Conservation (phyloP, 2,113 vertebrate genomes). For the Accipiter cooperii region DNA sequence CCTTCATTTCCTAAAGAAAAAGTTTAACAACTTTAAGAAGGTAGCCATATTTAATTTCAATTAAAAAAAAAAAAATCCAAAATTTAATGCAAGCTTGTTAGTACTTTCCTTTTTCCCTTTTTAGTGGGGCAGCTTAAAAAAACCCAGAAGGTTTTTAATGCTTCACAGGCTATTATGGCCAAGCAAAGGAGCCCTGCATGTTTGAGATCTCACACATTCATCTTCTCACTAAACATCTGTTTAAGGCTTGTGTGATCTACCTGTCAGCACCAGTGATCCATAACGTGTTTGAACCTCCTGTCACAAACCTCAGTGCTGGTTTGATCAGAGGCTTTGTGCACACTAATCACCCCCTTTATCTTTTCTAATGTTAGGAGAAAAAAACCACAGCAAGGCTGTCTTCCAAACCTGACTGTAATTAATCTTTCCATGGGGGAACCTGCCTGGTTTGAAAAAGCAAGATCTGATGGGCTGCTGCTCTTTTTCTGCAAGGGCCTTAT, state of each 20-base stretch:
- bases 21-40: slow-evolving; percentile 9
- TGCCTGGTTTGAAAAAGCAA: slow-evolving; percentile 63
- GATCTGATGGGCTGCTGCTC: slow-evolving; percentile 70
- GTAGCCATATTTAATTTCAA: background rate
- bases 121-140: background rate
- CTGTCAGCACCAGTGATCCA: slow-evolving; percentile 74
- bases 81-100: slow-evolving; percentile 40
- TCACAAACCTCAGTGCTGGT: slow-evolving; percentile 67
- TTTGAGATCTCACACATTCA: slow-evolving; percentile 67
- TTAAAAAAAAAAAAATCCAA: background rate
- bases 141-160: background rate
- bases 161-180: slow-evolving; percentile 57
- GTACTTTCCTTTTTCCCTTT: slow-evolving; percentile 12
- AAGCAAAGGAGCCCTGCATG: slow-evolving; percentile 38
- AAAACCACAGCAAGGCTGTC: slow-evolving; percentile 47
- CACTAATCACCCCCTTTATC: slow-evolving; percentile 75
- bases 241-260: slow-evolving; percentile 77
- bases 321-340: slow-evolving; percentile 74
- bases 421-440: slow-evolving; percentile 69
- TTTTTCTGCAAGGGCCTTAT: slow-evolving; percentile 64
- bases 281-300: slow-evolving; percentile 72
- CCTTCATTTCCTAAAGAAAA: background rate
- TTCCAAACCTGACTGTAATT: slow-evolving; percentile 74
- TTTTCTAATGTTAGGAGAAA: slow-evolving; percentile 65
- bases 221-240: slow-evolving; percentile 77